Evolutionary conservation across 1,140 invertebrate genomes (phyloP), one percentile per base, ranked within the genome.

Genomic region (Euschistus heros): DNA sequence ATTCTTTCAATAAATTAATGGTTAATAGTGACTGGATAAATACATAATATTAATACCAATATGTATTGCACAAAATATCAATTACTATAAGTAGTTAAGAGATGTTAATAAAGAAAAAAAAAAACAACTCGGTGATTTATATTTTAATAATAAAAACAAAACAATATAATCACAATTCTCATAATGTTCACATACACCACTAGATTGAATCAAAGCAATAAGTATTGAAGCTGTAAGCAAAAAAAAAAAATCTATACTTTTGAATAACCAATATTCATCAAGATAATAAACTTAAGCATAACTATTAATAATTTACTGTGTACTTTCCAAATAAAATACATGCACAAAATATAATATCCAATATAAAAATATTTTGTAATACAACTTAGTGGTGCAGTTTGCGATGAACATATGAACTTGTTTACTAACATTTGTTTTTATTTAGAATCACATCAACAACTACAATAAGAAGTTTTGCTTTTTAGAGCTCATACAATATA

Each of bases 121-220:
- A 2, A 33, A 27, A 27, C 5, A 59, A 59, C n/a, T 24, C 18
- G 26, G 26, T 59, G 20, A n/a, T 59, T 27, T 37, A 18, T 18
- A 61, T 61, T 61, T 61, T 42, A 61, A 22, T 24, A 42, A 61
- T 20, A 42, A 61, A 61, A 42, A n/a, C 15, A 42, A 61, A 42
- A 61, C 59, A 61, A 59, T 59, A 33, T 59, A 18, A 59, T 61
- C 59, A 61, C 59, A 61, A 37, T 61, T 61, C 33, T 61, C 33
- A 18, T 61, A 42, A 61, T 61, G 17, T n/a, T 61, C 59, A 61
- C 33, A 61, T 61, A 61, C 59, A 61, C 59, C 59, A 61, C 59
- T 30, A 61, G 22, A 42, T 33, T 14, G 2, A 42, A 42, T 61
- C 3, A 61, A 61, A 61, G 30, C 59, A 61, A 61, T 61, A 42